Percentiles rank a stretch among this genome's conserved stretches.
Evolutionary conservation across 2,797 vertebrate genomes (phyloP).

Genomic region (Manis crassicaudata): DNA sequence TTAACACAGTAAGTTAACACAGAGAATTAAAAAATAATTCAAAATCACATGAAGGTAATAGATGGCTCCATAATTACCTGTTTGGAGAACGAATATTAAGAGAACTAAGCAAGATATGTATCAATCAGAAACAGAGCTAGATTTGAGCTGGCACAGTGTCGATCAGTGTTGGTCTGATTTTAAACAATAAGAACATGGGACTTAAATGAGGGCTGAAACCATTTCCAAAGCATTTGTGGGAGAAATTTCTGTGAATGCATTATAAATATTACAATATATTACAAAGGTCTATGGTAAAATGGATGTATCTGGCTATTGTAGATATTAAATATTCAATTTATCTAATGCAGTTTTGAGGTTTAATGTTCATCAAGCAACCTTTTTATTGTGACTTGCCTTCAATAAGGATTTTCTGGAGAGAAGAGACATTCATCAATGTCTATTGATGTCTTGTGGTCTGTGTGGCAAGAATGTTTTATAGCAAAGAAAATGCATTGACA

Average conservation of each 20-base stretch:
- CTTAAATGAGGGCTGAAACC: background rate
- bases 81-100: background rate
- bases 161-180: background rate
- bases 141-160: background rate
- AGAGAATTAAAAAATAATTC: background rate
- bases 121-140: background rate
- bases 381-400: background rate
- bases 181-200: background rate
- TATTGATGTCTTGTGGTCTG: background rate
- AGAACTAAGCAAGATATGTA: background rate
- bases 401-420: background rate
- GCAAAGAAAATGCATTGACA: background rate
- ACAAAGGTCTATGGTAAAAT: background rate
- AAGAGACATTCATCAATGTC: background rate
- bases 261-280: background rate
- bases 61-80: background rate
- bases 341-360: background rate
- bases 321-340: background rate
- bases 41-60: background rate
- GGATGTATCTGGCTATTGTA: background rate
- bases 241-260: background rate
- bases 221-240: background rate
- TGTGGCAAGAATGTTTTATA: constrained; percentile 8
- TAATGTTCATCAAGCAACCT: background rate
- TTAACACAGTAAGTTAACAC: background rate